Evolutionary conservation across 2,888 invertebrate species (phyloP).

Genomic region (Argyresthia albistria): DNA sequence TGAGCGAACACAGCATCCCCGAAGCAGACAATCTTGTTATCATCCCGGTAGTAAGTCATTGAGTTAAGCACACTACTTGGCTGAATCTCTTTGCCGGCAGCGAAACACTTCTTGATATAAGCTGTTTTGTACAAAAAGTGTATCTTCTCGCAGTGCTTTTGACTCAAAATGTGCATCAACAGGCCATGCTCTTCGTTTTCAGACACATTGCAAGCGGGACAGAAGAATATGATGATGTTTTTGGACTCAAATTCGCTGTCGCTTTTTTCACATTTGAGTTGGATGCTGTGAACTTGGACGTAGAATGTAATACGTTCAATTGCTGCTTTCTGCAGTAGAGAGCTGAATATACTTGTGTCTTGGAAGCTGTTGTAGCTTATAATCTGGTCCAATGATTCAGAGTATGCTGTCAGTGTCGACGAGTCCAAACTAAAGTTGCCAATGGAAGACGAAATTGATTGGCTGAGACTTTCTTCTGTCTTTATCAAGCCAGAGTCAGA

Average conservation of each 20-base stretch:
- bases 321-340: slow-evolving; percentile 45
- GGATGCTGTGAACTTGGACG: slow-evolving; percentile 55
- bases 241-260: slow-evolving; percentile 30
- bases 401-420: slow-evolving; percentile 50
- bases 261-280: slow-evolving; percentile 31
- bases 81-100: slow-evolving; percentile 47
- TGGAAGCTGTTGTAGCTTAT: slow-evolving; percentile 58
- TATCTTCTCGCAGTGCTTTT: slow-evolving; percentile 50
- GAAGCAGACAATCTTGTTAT: slow-evolving; percentile 61
- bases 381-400: slow-evolving; percentile 50
- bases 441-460: slow-evolving; percentile 52
- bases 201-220: slow-evolving; percentile 38
- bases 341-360: slow-evolving; percentile 38
- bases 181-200: slow-evolving; percentile 44
- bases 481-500: slow-evolving; percentile 29
- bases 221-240: slow-evolving; percentile 37
- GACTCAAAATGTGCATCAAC: slow-evolving; percentile 44
- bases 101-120: slow-evolving; percentile 57
- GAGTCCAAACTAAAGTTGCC: slow-evolving; percentile 55
- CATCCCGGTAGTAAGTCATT: slow-evolving; percentile 61
- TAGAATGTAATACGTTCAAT: slow-evolving; percentile 60
- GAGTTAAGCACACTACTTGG: slow-evolving; percentile 58
- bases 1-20: slow-evolving; percentile 56
- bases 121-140: slow-evolving; percentile 61
- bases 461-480: slow-evolving; percentile 29